A percentile compares a stretch with the other conserved stretches of the same genome.
Conservation (phyloP, 2,888 invertebrate species). For the Sphecodes monilicornis region DNA sequence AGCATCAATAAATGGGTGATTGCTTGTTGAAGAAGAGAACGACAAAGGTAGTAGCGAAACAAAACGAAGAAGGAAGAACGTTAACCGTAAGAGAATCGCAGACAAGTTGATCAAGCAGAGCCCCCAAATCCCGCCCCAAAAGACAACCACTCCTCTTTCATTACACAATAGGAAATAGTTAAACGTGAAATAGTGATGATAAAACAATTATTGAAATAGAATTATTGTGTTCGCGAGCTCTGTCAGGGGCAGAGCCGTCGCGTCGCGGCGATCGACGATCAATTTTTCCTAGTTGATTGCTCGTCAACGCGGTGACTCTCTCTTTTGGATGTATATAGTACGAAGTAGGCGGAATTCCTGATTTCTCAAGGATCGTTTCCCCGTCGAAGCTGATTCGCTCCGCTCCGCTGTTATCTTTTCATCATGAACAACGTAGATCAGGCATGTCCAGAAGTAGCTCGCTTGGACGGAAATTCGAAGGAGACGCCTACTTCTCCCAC, state of each 20-base stretch:
- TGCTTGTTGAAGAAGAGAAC: conserved; percentile 13
- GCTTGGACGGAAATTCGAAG: too few species aligned
- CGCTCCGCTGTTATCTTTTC: not conserved
- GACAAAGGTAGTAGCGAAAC: not conserved
- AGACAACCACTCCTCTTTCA: conserved; percentile 51
- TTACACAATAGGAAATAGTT: conserved; percentile 78
- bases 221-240: conserved; percentile 80
- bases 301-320: conserved; percentile 43
- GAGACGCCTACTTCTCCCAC: too few species aligned
- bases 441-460: too few species aligned
- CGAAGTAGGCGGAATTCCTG: conserved; percentile 67
- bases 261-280: conserved; percentile 26
- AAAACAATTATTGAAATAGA: conserved; percentile 76
- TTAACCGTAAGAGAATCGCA: conserved; percentile 36
- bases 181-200: conserved; percentile 76
- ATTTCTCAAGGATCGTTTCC: conserved; percentile 36
- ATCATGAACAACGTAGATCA: not conserved
- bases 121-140: conserved; percentile 24
- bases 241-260: conserved; percentile 59
- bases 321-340: conserved; percentile 74
- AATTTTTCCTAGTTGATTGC: conserved; percentile 43
- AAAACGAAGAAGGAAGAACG: not conserved
- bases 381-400: not conserved
- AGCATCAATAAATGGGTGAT: conserved; percentile 4
- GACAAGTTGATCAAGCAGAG: conserved; percentile 26